Conservation (phyloP, 2,113 vertebrate species). For the Hypomesus transpacificus region DNA sequence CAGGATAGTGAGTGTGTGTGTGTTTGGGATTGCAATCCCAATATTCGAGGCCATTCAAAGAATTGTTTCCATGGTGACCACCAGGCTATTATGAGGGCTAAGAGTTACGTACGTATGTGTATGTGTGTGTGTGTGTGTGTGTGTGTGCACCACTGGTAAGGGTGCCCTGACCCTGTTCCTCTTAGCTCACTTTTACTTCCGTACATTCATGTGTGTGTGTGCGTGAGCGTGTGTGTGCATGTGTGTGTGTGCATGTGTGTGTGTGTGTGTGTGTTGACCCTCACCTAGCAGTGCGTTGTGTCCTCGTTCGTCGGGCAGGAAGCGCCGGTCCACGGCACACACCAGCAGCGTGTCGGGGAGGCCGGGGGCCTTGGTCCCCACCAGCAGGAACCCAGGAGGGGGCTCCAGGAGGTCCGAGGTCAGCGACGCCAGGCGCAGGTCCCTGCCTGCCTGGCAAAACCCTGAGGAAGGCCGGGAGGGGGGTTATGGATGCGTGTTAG, state of each 20-base stretch:
- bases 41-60: no score
- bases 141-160: neutral
- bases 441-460: constrained; percentile 94
- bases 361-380: constrained; percentile 86
- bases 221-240: neutral
- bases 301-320: constrained; percentile 90
- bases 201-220: neutral
- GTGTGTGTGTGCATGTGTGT: neutral
- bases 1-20: neutral
- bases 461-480: constrained; percentile 50
- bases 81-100: neutral
- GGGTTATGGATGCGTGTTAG: neutral
- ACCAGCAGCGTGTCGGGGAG: constrained; percentile 87
- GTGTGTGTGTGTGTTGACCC: constrained; percentile 21
- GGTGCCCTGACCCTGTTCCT: no score
- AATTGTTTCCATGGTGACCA: neutral
- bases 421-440: constrained; percentile 84
- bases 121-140: neutral
- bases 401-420: constrained; percentile 83
- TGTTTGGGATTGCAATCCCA: neutral
- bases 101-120: neutral
- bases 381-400: constrained; percentile 83
- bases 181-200: neutral
- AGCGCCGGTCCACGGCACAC: constrained; percentile 89
- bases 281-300: constrained; percentile 90